Evolutionary conservation across 92 coral and sea anemone species (phyloP).

Genomic region (Micromussa lordhowensis): DNA sequence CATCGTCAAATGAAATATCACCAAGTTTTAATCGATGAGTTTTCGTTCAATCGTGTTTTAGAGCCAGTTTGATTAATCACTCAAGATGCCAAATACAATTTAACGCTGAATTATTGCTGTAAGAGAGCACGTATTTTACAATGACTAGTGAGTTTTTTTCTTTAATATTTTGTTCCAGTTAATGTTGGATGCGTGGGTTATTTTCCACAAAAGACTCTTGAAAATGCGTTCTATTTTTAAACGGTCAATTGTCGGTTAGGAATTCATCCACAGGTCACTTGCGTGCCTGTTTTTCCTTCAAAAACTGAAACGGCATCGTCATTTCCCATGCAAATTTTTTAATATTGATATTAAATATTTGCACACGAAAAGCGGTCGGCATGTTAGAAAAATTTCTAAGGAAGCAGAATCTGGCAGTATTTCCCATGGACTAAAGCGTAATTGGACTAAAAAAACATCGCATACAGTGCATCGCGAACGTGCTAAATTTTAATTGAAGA

Average conservation of each 20-base stretch:
- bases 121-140: background rate
- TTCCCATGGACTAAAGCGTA: background rate
- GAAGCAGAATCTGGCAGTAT: background rate
- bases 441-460: background rate
- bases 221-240: background rate
- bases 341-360: background rate
- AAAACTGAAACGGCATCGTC: background rate
- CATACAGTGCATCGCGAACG: too few species aligned
- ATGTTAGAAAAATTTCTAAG: background rate
- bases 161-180: background rate
- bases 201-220: background rate
- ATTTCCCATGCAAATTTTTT: background rate
- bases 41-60: background rate
- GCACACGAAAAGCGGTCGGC: background rate
- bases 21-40: conserved; percentile 14
- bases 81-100: background rate
- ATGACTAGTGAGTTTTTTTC: background rate
- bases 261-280: background rate
- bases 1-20: background rate
- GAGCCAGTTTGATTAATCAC: background rate
- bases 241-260: background rate
- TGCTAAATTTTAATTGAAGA: background rate
- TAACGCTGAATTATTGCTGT: background rate
- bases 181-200: background rate
- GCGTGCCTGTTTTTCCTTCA: background rate